Conservation (phyloP, 2,888 invertebrate genomes). For the Agrilus biguttatus region DNA sequence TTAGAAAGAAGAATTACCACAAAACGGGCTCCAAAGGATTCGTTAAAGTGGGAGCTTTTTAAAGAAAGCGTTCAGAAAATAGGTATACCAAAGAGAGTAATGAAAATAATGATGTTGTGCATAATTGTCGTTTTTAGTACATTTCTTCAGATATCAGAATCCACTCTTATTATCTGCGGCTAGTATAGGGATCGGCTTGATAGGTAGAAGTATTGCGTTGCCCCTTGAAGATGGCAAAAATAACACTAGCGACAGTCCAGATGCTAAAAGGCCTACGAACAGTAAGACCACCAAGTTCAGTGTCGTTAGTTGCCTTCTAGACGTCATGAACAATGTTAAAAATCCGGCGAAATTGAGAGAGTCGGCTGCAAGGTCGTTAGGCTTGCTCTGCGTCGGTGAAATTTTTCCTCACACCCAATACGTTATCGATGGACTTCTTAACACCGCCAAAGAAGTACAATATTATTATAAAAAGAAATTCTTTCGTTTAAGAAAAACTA, state of each 20-base stretch:
- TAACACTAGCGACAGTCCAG: slow-evolving; percentile 31
- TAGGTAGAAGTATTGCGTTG: slow-evolving; percentile 53
- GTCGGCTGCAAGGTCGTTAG: slow-evolving; percentile 60
- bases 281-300: slow-evolving; percentile 45
- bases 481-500: background rate
- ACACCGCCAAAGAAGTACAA: slow-evolving; percentile 57
- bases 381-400: slow-evolving; percentile 73
- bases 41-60: slow-evolving; percentile 43
- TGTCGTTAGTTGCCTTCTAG: slow-evolving; percentile 55
- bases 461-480: background rate
- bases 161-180: slow-evolving; percentile 51
- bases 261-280: slow-evolving; percentile 26
- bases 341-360: slow-evolving; percentile 59
- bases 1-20: slow-evolving; percentile 49
- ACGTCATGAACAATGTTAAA: slow-evolving; percentile 56
- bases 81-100: slow-evolving; percentile 31
- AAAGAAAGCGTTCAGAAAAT: slow-evolving; percentile 41
- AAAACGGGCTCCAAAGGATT: slow-evolving; percentile 27
- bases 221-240: slow-evolving; percentile 42
- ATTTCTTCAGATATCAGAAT: slow-evolving; percentile 47
- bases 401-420: slow-evolving; percentile 60
- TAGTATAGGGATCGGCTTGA: slow-evolving; percentile 54
- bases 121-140: slow-evolving; percentile 34
- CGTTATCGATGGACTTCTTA: slow-evolving; percentile 60
- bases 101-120: too few relatives aligned